Conservation (phyloP, 2,113 vertebrate genomes). For the Sceloporus undulatus region DNA sequence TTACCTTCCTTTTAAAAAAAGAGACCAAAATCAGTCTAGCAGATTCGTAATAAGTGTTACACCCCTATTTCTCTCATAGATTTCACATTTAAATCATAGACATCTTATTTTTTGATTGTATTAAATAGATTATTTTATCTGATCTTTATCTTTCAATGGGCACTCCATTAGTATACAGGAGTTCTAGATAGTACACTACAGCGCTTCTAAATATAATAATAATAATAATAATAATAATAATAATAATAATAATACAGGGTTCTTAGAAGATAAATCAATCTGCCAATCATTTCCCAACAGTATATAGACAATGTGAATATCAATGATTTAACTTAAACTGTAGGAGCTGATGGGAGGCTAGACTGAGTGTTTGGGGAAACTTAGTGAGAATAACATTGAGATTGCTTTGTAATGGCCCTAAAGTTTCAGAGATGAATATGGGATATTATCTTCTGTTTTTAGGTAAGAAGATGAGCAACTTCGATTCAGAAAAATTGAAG, state of each 20-base stretch:
- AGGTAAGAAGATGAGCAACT: conserved; percentile 38
- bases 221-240: no score
- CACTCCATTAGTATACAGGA: background rate
- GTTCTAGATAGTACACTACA: background rate
- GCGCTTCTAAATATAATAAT: no score
- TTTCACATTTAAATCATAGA: no score
- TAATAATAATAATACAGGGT: no score
- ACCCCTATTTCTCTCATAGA: no score
- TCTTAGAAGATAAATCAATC: background rate
- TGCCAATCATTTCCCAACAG: background rate
- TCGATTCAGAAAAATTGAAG: conserved; percentile 21
- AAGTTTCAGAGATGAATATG: background rate
- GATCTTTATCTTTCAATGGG: background rate
- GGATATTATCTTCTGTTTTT: conserved; percentile 30
- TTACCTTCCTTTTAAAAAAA: no score
- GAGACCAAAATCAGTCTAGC: no score
- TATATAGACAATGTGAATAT: background rate
- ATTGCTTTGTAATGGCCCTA: background rate
- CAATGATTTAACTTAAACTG: background rate
- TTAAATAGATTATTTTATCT: no score
- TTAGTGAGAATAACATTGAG: background rate
- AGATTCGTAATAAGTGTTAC: no score
- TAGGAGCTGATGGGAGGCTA: background rate
- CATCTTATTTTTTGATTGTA: no score
- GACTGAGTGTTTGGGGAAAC: background rate